These are phyloP conservation scores for Galerucella pusilla DNA, from an alignment of 2,888 invertebrate species.

Conservation along the genomic window DNA sequence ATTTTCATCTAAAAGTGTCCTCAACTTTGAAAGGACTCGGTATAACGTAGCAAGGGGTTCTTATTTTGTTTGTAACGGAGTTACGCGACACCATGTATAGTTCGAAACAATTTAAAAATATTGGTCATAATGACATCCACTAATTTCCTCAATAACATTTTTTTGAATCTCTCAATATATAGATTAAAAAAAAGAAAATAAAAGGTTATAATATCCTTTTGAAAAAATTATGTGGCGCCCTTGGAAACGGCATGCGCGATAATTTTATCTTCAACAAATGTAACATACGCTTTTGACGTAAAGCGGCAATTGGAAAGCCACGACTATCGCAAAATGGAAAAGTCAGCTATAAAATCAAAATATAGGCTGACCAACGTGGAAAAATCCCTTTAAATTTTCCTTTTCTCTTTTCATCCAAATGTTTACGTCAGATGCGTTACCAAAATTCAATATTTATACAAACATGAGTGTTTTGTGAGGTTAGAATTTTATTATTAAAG, in stretches of 20 bases:
- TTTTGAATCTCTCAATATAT: too few species aligned
- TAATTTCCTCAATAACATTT: too few species aligned
- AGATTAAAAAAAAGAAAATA: too few species aligned
- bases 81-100: too few species aligned
- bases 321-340: conserved; percentile 53
- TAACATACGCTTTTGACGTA: conserved; percentile 46
- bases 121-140: too few species aligned
- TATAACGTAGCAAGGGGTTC: too few species aligned
- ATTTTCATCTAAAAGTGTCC: too few species aligned
- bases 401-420: not conserved
- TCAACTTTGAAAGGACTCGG: too few species aligned
- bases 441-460: not conserved
- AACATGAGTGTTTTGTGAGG: not conserved
- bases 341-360: conserved; percentile 61
- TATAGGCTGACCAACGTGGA: conserved; percentile 60
- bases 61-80: too few species aligned
- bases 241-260: conserved; percentile 27
- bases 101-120: too few species aligned
- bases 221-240: not conserved
- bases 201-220: not conserved
- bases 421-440: not conserved
- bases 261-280: conserved; percentile 48
- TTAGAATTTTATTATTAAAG: too few species aligned
- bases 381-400: conserved; percentile 29
- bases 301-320: conserved; percentile 51